phyloP scores from a whole-genome alignment of 2,797 vertebrate species.

The Brachyrhaphis roseni region DNA sequence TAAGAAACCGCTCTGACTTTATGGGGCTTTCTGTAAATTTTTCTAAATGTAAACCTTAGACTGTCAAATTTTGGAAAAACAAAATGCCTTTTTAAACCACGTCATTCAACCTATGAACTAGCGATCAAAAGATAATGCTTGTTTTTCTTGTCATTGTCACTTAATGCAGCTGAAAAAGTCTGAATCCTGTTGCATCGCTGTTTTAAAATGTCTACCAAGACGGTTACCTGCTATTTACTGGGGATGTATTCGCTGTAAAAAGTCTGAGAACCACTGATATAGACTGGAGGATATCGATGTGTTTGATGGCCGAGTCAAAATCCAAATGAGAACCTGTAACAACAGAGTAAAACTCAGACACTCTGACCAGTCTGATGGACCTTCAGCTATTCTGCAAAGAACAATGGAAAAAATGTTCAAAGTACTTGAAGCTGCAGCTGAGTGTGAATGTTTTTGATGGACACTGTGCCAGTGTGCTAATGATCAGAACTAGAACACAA shows the following conservation, averaged over 20 bases:
- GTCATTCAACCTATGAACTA: neutral
- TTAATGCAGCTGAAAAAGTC: neutral
- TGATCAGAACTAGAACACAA: conserved; percentile 1
- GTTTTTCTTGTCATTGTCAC: neutral
- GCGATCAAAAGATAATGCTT: neutral
- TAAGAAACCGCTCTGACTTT: neutral
- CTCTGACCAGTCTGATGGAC: neutral
- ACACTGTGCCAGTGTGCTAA: neutral
- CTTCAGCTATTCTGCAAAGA: neutral
- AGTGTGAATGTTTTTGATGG: neutral
- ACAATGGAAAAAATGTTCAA: neutral
- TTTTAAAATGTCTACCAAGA: too few relatives aligned
- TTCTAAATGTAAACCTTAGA: neutral
- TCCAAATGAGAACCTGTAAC: neutral
- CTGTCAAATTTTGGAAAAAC: neutral
- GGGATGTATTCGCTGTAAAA: too few relatives aligned
- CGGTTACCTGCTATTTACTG: too few relatives aligned
- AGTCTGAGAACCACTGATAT: neutral
- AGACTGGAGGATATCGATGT: neutral
- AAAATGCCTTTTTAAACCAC: neutral
- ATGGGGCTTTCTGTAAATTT: neutral
- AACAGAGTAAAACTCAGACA: neutral
- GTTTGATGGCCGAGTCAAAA: neutral
- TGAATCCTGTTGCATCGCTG: too few relatives aligned
- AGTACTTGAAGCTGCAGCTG: neutral